A percentile compares a stretch with the other conserved stretches of the same genome.
These are phyloP conservation scores for Colletes gigas DNA, from an alignment of 1,140 invertebrate genomes.

Conservation along the genomic window DNA sequence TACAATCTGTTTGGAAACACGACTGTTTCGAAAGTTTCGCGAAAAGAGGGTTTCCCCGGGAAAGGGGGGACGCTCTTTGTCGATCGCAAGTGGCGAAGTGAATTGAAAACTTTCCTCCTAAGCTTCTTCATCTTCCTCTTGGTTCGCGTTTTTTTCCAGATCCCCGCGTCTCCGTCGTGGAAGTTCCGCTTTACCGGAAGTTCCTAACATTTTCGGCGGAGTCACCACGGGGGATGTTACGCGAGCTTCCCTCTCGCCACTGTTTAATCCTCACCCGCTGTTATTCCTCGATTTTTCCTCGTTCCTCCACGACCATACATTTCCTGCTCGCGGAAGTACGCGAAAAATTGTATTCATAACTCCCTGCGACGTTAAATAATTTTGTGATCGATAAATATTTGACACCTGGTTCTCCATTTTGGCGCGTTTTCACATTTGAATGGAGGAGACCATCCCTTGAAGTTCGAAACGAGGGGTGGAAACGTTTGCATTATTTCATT, in stretches of 20 bases:
- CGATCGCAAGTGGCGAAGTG: slow-evolving; percentile 52
- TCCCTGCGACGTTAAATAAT: no score
- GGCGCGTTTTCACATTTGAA: no score
- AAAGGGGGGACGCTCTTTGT: slow-evolving; percentile 16
- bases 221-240: slow-evolving; percentile 3
- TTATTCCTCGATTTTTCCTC: not conserved
- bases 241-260: not conserved
- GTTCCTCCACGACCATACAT: not conserved
- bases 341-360: no score
- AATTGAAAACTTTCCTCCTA: slow-evolving; percentile 57
- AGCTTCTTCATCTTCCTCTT: slow-evolving; percentile 40
- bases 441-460: no score
- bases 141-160: slow-evolving; percentile 12
- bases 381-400: no score
- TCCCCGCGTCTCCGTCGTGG: slow-evolving; percentile 24
- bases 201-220: slow-evolving; percentile 41
- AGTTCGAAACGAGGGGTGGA: no score
- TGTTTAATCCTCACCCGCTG: slow-evolving; percentile 2
- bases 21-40: slow-evolving; percentile 46
- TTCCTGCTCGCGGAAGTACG: not conserved
- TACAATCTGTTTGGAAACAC: slow-evolving; percentile 40
- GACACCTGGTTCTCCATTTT: no score
- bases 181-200: slow-evolving; percentile 33
- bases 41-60: not conserved
- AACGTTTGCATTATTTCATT: no score